These are phyloP conservation scores for Tachysurus vachellii DNA, from an alignment of 2,113 vertebrate species.

Conservation along the genomic window DNA sequence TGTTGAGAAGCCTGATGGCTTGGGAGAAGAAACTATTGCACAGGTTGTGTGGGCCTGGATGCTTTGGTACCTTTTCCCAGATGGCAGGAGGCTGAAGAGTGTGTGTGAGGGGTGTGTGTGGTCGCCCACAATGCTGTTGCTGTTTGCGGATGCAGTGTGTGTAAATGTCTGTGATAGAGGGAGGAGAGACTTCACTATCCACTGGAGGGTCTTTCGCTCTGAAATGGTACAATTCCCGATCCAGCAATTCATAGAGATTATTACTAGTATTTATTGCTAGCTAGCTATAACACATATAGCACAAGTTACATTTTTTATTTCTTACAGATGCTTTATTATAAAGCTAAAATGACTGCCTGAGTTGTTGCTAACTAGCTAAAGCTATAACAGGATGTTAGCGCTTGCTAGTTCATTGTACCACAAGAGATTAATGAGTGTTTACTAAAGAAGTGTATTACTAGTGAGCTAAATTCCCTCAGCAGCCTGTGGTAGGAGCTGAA, in stretches of 20 bases:
- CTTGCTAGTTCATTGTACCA: background rate
- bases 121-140: too few species aligned
- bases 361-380: background rate
- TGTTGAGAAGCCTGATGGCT: too few species aligned
- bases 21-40: too few species aligned
- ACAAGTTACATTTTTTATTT: background rate
- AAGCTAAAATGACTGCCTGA: background rate
- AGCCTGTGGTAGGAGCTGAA: background rate
- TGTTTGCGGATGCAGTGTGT: too few species aligned
- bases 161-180: too few species aligned
- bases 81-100: too few species aligned
- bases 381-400: background rate
- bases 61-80: too few species aligned
- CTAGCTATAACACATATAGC: background rate
- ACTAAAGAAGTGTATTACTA: background rate
- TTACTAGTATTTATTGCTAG: background rate
- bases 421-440: background rate
- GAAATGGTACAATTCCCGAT: too few species aligned
- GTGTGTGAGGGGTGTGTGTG: too few species aligned
- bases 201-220: too few species aligned
- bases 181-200: too few species aligned
- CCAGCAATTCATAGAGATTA: background rate
- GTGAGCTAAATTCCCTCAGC: background rate
- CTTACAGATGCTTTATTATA: background rate
- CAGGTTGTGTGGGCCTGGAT: too few species aligned